Base-by-base conservation (phyloP, 2,113 vertebrate genomes). In the Acrocephalus kingi region DNA sequence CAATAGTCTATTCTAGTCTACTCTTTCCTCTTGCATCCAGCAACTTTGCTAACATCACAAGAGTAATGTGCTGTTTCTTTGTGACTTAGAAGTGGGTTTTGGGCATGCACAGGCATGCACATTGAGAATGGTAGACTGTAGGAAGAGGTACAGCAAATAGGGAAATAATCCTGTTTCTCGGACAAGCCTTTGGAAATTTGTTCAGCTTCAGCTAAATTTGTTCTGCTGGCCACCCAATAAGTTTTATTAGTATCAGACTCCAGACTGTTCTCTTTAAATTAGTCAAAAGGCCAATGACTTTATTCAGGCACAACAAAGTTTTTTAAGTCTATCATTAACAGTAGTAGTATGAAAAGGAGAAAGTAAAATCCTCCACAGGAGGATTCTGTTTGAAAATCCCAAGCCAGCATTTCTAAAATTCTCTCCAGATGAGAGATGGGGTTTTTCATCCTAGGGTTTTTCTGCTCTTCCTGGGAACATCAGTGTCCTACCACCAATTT, bases 191-290 rank as follows among this genome's bases (percentile, higher is more conserved):
- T 84, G 48, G 73, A 94, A 95, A 54, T 74, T 84, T 81, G 27
- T 94, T 96, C 68, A 83, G 51, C 87, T 89, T 89, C 55, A 84
- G 73, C 64, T 95, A 64, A 64, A 87, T 75, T 84, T 84, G 35
- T 92, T 95, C 69, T 87, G 39, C 89, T 0, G 73, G 73, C 93
- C 88, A 96, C 90, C 93, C 93, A 95, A 28, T 84, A 93, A 89
- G 90, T 93, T 96, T 96, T 96, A 95, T 96, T 96, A 92, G 56
- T 93, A 61, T 96, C 90, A 96, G 93, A 85, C 72, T 89, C 52
- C 45, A 96, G 83, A 63, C 83, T 95, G 4, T 96, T 96, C 85
- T 94, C 72, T 87, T 93, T 75, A 90, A 71, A 86, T 85, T 90
- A 94, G 86, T 92, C 23, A 81, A 49, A 89, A 90, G 58, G 48